Conservation (phyloP, 2,888 invertebrate genomes). For the Scaptomyza polygonia region DNA sequence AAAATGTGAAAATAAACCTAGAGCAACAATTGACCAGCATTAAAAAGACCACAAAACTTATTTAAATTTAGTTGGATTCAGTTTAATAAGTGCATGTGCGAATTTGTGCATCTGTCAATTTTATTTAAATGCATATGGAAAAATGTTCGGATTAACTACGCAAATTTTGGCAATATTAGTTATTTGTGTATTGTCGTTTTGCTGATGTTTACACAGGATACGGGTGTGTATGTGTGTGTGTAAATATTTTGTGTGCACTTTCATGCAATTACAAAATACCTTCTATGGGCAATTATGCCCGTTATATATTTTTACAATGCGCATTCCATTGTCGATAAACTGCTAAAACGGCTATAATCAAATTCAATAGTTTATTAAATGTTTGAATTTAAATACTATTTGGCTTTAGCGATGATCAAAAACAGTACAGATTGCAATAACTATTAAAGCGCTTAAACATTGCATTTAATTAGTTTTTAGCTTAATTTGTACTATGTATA, state of each 20-base stretch:
- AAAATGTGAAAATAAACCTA: neutral
- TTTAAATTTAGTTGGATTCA: slow-evolving; percentile 22
- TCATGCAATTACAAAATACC: neutral
- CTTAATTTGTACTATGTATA: slow-evolving; percentile 28
- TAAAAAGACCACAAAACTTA: slow-evolving; percentile 19
- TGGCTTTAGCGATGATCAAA: no score
- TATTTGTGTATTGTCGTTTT: neutral
- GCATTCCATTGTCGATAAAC: neutral
- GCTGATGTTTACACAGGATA: neutral
- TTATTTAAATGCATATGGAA: slow-evolving; percentile 2
- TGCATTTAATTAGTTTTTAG: slow-evolving; percentile 37
- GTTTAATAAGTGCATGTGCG: slow-evolving; percentile 14
- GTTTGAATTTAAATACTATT: neutral
- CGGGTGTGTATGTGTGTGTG: neutral
- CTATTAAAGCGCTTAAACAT: slow-evolving; percentile 7
- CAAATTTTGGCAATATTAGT: slow-evolving; percentile 14
- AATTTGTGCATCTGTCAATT: slow-evolving; percentile 25
- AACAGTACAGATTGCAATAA: neutral
- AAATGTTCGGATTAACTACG: slow-evolving; percentile 19
- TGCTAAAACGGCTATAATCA: neutral
- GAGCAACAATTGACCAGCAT: neutral
- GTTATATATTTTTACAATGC: neutral
- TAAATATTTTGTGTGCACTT: neutral
- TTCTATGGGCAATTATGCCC: neutral
- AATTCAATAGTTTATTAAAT: neutral